Conservation (phyloP, 2,888 invertebrate species). For the Lasioglossum lativentre region DNA sequence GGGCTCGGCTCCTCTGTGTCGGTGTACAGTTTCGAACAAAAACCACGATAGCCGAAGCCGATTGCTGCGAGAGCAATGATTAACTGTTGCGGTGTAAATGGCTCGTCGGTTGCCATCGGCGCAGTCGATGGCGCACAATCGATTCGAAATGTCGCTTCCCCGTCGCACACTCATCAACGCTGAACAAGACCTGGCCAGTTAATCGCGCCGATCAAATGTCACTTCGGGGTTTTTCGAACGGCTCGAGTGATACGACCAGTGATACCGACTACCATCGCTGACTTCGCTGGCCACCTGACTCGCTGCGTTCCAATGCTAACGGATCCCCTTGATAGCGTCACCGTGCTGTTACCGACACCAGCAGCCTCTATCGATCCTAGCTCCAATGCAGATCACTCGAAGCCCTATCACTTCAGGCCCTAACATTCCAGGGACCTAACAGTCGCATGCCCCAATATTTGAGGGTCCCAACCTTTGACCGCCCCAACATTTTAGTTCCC, state of each 20-base stretch:
- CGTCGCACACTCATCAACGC: neutral
- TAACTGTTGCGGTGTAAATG: conserved; percentile 25
- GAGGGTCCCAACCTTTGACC: no score
- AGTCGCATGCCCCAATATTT: no score
- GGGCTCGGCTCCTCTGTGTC: conserved; percentile 49
- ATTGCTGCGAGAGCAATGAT: conserved; percentile 16
- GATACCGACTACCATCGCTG: neutral
- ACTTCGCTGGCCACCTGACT: neutral
- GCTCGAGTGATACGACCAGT: neutral
- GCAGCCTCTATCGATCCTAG: neutral
- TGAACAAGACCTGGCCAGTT: conserved; percentile 14
- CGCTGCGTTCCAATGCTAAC: neutral
- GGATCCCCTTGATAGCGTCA: neutral
- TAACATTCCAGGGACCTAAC: no score
- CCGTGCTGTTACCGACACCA: neutral
- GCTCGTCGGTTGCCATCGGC: neutral
- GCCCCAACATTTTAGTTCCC: no score
- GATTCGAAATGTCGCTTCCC: neutral
- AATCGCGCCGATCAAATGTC: conserved; percentile 7
- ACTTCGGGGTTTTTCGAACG: neutral
- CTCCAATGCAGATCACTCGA: neutral
- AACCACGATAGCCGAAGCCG: conserved; percentile 29
- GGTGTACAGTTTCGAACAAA: conserved; percentile 69
- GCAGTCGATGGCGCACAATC: neutral
- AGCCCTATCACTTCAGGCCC: no score